phyloP scores from a whole-genome alignment of 1,140 invertebrate genomes.

The Drosophila mojavensis region DNA sequence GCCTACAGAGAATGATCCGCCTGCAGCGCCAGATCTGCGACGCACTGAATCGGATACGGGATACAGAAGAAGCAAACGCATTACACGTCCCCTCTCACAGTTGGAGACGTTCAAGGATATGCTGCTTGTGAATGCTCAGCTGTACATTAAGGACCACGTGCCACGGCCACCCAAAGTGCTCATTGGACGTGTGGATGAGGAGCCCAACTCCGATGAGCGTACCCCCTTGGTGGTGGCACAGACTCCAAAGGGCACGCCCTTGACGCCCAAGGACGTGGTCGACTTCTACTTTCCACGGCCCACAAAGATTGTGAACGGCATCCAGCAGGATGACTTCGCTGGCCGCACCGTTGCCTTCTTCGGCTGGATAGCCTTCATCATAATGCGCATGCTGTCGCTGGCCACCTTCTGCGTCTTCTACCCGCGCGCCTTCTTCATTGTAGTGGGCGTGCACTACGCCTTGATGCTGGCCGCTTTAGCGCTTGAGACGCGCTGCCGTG shows the following conservation, averaged over 20 bases:
- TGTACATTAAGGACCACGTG: slow-evolving; percentile 78
- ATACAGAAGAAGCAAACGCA: slow-evolving; percentile 40
- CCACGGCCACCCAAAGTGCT: slow-evolving; percentile 74
- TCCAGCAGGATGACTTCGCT: slow-evolving; percentile 88
- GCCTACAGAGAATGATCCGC: slow-evolving; percentile 39
- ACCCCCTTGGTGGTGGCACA: slow-evolving; percentile 42
- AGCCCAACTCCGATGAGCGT: slow-evolving; percentile 41
- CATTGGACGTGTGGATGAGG: slow-evolving; percentile 51
- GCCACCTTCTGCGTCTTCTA: slow-evolving; percentile 89
- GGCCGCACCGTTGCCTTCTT: slow-evolving; percentile 88
- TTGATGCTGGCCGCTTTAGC: slow-evolving; percentile 87
- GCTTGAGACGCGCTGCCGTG: slow-evolving; percentile 86
- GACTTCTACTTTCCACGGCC: slow-evolving; percentile 81
- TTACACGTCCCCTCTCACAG: slow-evolving; percentile 62
- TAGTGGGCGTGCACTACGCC: slow-evolving; percentile 86
- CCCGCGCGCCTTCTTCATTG: slow-evolving; percentile 85
- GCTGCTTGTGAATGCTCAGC: slow-evolving; percentile 78
- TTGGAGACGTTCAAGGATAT: slow-evolving; percentile 80
- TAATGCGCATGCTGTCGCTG: slow-evolving; percentile 88
- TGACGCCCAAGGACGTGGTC: slow-evolving; percentile 76
- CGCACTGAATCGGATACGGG: slow-evolving; percentile 60
- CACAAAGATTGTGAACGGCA: slow-evolving; percentile 85
- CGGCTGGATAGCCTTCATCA: slow-evolving; percentile 90
- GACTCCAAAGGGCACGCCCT: slow-evolving; percentile 35
- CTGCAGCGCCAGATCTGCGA: slow-evolving; percentile 51